Base-by-base conservation (phyloP, 2,797 vertebrate genomes). In the Trematomus bernacchii region DNA sequence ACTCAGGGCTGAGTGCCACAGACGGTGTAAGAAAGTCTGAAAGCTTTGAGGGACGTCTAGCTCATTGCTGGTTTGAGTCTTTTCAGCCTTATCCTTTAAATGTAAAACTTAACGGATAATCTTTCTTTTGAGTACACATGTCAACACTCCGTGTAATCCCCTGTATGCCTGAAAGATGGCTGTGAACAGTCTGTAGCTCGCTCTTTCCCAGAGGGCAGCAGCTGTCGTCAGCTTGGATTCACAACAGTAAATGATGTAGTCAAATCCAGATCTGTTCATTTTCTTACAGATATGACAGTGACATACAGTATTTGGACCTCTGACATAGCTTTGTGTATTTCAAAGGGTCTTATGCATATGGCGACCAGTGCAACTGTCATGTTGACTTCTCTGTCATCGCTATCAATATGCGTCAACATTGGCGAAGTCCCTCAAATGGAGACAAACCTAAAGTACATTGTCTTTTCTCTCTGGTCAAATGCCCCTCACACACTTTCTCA, bases 301-400 rank as follows among this genome's bases (percentile, higher is more conserved):
- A 85, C 72, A 72, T 66, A 64, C 59, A 65, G 57, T 68, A 19
- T 69, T 60, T 80, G 72, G 55, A 74, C 66, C 72, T 66, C 70
- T 65, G 51, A 62, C 53, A 76, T 77, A 55, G 71, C 69, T 80
- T 63, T 71, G 69, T 74, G 53, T 61, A 53, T 77, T 86, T 90
- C 82, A 85, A 91, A 86, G 69, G 60, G 3, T 60, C 54, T 52
- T 71, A 55, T 72, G 80, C 88, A 92, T 89, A 76, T 90, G 87
- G 87, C 33, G 42, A 74, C 80, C 90, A 90, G 77, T 16, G 37
- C 81, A 77, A 72, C 57, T 83, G 80, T 67, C 70, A 71, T 71
- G 47, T 84, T 71, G 70, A 80, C 73, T 75, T 50, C 42, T 58
- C 68, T 68, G 70, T 78, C 74, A 66, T 61, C 27, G 23, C 51